Conservation (phyloP, 2,113 vertebrate species). For the Phrynosoma blainvillii region DNA sequence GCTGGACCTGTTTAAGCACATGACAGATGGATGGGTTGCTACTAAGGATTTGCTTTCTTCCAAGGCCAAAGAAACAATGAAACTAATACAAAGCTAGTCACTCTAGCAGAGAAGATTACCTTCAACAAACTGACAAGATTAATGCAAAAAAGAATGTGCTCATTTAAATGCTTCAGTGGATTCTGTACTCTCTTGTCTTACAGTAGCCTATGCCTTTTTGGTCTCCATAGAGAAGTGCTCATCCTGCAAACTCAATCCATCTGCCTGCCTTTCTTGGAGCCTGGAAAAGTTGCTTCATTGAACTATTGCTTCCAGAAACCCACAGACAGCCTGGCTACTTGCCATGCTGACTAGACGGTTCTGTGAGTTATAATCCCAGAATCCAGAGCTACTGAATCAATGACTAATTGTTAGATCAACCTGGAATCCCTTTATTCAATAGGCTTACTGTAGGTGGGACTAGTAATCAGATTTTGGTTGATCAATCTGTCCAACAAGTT, state of each 20-base stretch:
- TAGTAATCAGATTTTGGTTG: no score
- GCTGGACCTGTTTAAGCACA: slow-evolving; percentile 20
- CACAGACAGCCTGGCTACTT: neutral
- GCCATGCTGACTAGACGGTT: neutral
- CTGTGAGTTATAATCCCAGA: neutral
- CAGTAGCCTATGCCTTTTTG: neutral
- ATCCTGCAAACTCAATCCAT: neutral
- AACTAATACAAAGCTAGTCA: slow-evolving; percentile 24
- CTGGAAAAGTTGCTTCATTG: neutral
- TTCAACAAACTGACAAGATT: slow-evolving; percentile 9
- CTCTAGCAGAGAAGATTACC: neutral
- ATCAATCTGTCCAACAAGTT: no score
- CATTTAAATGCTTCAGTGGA: neutral
- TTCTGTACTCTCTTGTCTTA: neutral
- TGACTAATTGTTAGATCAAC: no score
- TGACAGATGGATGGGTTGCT: slow-evolving; percentile 42
- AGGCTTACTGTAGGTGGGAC: no score
- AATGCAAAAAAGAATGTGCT: neutral
- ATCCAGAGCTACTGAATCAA: no score
- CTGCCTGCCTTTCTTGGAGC: neutral
- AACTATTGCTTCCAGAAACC: neutral
- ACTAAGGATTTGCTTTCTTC: slow-evolving; percentile 30
- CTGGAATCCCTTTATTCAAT: no score
- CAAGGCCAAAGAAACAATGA: slow-evolving; percentile 19
- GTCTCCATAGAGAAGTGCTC: neutral